These are phyloP conservation scores for Hippocampus barbouri DNA, from an alignment of 2,113 vertebrate species.

Conservation along the genomic window DNA sequence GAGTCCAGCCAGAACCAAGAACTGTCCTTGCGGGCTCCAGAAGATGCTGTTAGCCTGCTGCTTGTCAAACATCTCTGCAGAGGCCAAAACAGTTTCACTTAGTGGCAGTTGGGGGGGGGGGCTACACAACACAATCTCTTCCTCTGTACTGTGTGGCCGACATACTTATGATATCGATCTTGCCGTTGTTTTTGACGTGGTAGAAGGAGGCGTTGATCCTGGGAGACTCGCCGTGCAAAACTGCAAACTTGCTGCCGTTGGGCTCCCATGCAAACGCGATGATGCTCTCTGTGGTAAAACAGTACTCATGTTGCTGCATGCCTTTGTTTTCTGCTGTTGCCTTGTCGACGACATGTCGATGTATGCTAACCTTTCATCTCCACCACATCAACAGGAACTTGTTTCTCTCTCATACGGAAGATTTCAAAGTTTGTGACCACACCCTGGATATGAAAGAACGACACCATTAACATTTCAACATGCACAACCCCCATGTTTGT, in stretches of 20 bases:
- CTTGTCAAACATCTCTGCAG: constrained; percentile 91
- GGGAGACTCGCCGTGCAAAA: constrained; percentile 91
- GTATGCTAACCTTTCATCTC: constrained; percentile 91
- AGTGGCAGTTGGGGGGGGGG: not conserved
- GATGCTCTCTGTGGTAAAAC: constrained; percentile 80
- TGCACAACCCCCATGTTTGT: too few species aligned
- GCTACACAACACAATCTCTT: too few species aligned
- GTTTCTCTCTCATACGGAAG: constrained; percentile 98
- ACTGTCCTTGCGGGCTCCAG: constrained; percentile 98
- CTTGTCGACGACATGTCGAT: too few species aligned
- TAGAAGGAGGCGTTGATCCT: constrained; percentile 94
- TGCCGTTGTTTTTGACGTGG: constrained; percentile 96
- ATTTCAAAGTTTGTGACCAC: constrained; percentile 99
- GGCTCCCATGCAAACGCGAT: constrained; percentile 99
- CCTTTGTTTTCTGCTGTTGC: not conserved
- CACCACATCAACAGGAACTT: constrained; percentile 96
- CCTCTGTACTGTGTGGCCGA: constrained; percentile 7
- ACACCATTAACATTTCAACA: not conserved
- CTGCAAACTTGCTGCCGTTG: constrained; percentile 96
- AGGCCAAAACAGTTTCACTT: not conserved
- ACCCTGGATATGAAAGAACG: constrained; percentile 71
- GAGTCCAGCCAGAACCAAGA: constrained; percentile 91
- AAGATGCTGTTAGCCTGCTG: constrained; percentile 99
- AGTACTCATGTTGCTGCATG: not conserved
- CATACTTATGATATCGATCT: constrained; percentile 96